Percentiles rank a stretch among this genome's conserved stretches.
phyloP scores from a whole-genome alignment of 2,888 invertebrate genomes.

The Epistrophe grossulariae region DNA sequence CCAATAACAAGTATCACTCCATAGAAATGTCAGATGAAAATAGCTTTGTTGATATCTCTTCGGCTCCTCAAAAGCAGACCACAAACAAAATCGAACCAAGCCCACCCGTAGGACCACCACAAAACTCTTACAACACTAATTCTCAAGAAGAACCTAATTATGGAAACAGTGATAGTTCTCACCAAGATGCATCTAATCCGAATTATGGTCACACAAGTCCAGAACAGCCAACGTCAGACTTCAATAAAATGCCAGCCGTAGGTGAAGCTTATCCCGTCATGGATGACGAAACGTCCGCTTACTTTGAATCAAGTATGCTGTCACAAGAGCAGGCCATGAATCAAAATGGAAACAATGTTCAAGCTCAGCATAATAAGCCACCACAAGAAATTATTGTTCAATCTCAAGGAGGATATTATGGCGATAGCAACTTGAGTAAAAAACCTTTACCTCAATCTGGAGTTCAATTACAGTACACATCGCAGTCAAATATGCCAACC shows the following conservation, averaged over 20 bases:
- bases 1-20: slow-evolving; percentile 66
- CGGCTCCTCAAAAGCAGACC: slow-evolving; percentile 46
- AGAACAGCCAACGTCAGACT: slow-evolving; percentile 80
- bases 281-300: slow-evolving; percentile 68
- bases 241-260: slow-evolving; percentile 82
- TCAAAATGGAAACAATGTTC: slow-evolving; percentile 56
- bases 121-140: slow-evolving; percentile 52
- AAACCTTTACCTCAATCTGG: slow-evolving; percentile 75
- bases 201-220: slow-evolving; percentile 81
- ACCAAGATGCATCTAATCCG: slow-evolving; percentile 58
- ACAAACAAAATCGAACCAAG: slow-evolving; percentile 46
- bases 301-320: slow-evolving; percentile 68
- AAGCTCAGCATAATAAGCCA: slow-evolving; percentile 42
- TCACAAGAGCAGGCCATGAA: slow-evolving; percentile 70
- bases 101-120: slow-evolving; percentile 46
- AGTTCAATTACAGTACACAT: slow-evolving; percentile 29
- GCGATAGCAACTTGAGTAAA: slow-evolving; percentile 6
- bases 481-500: slow-evolving; percentile 28
- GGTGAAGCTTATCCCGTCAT: slow-evolving; percentile 82
- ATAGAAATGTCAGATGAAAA: slow-evolving; percentile 65
- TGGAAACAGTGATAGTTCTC: slow-evolving; percentile 66
- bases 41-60: slow-evolving; percentile 58
- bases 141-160: slow-evolving; percentile 50
- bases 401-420: slow-evolving; percentile 21
- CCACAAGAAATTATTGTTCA: slow-evolving; percentile 13